Conservation (phyloP, 2,888 invertebrate species). For the Agrilus biguttatus region DNA sequence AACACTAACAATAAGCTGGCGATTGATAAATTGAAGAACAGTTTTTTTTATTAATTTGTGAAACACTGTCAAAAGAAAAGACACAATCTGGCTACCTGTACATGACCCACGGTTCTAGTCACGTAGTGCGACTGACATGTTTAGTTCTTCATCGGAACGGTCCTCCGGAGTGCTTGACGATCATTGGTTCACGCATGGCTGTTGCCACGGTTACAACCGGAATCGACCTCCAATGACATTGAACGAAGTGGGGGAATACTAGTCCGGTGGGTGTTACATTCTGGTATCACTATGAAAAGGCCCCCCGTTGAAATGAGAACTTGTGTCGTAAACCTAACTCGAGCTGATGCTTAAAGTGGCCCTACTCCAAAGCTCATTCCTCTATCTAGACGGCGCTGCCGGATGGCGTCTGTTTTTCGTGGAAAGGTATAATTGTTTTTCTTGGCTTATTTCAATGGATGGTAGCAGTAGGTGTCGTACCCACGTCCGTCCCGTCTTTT, state of each 20-base stretch:
- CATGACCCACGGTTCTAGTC: conserved; percentile 14
- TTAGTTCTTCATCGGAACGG: conserved; percentile 13
- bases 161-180: conserved; percentile 14
- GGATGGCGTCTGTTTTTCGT: conserved; percentile 8
- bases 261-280: conserved; percentile 16
- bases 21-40: no score
- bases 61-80: background rate
- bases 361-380: conserved; percentile 15
- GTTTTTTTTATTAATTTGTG: background rate
- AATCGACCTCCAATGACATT: conserved; percentile 23
- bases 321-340: conserved; percentile 28
- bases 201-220: conserved; percentile 29
- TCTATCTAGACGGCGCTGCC: conserved; percentile 5
- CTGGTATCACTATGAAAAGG: conserved; percentile 21
- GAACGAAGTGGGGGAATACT: conserved; percentile 16
- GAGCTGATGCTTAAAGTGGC: conserved; percentile 32
- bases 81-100: background rate
- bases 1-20: no score
- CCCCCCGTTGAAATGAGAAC: conserved; percentile 21
- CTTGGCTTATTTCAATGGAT: no score
- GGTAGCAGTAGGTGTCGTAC: no score
- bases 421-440: no score
- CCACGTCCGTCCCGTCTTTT: no score
- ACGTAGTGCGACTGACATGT: conserved; percentile 21
- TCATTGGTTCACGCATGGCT: conserved; percentile 26